These are phyloP conservation scores for Caradrina clavipalpis DNA, from an alignment of 2,888 invertebrate species.

Conservation along the genomic window DNA sequence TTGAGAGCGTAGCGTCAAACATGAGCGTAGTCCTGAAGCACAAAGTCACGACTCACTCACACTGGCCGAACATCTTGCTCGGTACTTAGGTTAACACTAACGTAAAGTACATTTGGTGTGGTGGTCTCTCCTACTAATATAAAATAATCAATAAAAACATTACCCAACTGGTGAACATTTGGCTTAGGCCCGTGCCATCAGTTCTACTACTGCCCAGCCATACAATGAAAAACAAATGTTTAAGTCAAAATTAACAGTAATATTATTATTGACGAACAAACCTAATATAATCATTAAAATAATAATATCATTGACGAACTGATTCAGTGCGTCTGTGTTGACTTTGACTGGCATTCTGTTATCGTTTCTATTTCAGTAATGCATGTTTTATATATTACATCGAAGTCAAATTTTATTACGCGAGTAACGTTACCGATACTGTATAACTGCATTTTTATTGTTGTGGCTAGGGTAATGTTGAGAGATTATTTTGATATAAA, in stretches of 20 bases:
- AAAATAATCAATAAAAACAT: too few species aligned
- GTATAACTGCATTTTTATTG: constrained; percentile 5
- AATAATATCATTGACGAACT: background rate
- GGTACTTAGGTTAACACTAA: constrained; percentile 19
- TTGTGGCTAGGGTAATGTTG: background rate
- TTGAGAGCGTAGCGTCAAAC: background rate
- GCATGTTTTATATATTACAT: constrained; percentile 26
- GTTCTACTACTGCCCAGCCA: too few species aligned
- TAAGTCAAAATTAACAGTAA: too few species aligned
- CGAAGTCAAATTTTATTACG: constrained; percentile 34
- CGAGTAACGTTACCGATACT: constrained; percentile 26
- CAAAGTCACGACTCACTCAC: constrained; percentile 14
- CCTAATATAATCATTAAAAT: too few species aligned
- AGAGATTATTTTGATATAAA: too few species aligned
- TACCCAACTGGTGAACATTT: too few species aligned
- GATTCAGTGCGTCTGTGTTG: constrained; percentile 2
- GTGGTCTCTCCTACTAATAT: background rate
- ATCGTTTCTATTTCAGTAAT: constrained; percentile 35
- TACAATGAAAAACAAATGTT: too few species aligned
- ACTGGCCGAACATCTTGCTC: constrained; percentile 3
- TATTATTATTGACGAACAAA: background rate
- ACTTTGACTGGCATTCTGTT: constrained; percentile 14
- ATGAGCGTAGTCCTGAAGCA: constrained; percentile 21
- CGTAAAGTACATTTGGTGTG: constrained; percentile 1
- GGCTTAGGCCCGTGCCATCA: too few species aligned